Evolutionary conservation across 92 coral and sea anemone genomes (phyloP).

Genomic region (Diadumene lineata): DNA sequence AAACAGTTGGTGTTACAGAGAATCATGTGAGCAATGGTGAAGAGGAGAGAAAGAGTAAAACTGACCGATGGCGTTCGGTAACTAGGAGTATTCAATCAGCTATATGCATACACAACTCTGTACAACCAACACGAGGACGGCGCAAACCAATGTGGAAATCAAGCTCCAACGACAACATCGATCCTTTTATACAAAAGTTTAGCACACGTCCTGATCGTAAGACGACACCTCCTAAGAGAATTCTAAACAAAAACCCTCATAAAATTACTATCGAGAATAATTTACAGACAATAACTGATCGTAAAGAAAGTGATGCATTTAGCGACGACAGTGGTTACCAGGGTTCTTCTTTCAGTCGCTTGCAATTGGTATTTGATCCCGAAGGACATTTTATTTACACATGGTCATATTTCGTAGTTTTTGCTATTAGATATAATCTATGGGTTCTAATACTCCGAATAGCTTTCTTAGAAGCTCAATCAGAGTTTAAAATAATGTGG

Average conservation of each 20-base stretch:
- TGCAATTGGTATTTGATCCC: slow-evolving; percentile 68
- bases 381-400: slow-evolving; percentile 76
- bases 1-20: slow-evolving; percentile 14
- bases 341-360: slow-evolving; percentile 28
- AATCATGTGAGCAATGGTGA: slow-evolving; percentile 28
- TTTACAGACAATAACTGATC: slow-evolving; percentile 33
- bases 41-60: slow-evolving; percentile 14
- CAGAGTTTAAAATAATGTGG: slow-evolving; percentile 69
- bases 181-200: slow-evolving; percentile 94
- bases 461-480: slow-evolving; percentile 85
- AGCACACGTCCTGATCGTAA: slow-evolving; percentile 88
- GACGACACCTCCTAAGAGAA: slow-evolving; percentile 61
- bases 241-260: slow-evolving; percentile 30
- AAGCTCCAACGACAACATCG: slow-evolving; percentile 63
- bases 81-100: slow-evolving; percentile 72
- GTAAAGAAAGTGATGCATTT: slow-evolving; percentile 53
- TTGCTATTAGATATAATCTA: slow-evolving; percentile 85
- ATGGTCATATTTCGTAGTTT: slow-evolving; percentile 83
- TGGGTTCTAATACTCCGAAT: slow-evolving; percentile 87
- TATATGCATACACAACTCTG: slow-evolving; percentile 64
- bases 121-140: slow-evolving; percentile 62
- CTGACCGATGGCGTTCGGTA: slow-evolving; percentile 55
- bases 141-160: slow-evolving; percentile 65
- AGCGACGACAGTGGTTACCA: slow-evolving; percentile 42
- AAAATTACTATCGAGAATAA: slow-evolving; percentile 36